Percentiles rank a stretch among this genome's conserved stretches.
These are phyloP conservation scores for Heptranchias perlo DNA, from an alignment of 2,113 vertebrate species.

Conservation along the genomic window DNA sequence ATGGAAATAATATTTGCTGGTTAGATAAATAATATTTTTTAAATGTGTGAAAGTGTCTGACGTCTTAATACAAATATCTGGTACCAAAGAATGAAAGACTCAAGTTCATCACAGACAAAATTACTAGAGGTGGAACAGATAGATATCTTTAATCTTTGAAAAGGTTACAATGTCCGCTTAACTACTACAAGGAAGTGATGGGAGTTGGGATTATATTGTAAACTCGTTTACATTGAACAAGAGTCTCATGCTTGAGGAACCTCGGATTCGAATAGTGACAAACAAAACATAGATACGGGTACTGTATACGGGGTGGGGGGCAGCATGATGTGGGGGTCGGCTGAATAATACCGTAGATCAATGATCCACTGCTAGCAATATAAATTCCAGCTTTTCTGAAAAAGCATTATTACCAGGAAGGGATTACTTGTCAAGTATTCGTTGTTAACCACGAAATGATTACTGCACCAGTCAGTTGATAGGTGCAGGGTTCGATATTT, in stretches of 20 bases:
- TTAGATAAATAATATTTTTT: not conserved
- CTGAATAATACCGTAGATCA: not conserved
- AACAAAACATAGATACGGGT: not conserved
- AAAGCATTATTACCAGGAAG: not conserved
- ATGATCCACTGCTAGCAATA: not conserved
- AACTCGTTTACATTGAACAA: not conserved
- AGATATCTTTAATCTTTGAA: not conserved
- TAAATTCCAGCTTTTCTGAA: not conserved
- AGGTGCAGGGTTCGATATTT: not conserved
- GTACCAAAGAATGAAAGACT: not conserved
- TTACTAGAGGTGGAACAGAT: not conserved
- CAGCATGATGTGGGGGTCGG: not conserved
- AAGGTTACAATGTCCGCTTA: not conserved
- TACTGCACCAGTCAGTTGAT: not conserved
- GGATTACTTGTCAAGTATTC: not conserved
- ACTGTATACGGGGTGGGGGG: no score
- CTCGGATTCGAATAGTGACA: not conserved
- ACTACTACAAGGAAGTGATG: not conserved
- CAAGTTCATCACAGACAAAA: not conserved
- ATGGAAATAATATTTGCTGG: not conserved
- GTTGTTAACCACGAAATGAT: not conserved
- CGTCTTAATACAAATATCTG: not conserved
- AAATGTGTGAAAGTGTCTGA: not conserved
- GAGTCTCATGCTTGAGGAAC: not conserved
- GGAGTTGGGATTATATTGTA: not conserved